Conservation (phyloP, 2,113 vertebrate genomes). For the Actenoides hombroni region DNA sequence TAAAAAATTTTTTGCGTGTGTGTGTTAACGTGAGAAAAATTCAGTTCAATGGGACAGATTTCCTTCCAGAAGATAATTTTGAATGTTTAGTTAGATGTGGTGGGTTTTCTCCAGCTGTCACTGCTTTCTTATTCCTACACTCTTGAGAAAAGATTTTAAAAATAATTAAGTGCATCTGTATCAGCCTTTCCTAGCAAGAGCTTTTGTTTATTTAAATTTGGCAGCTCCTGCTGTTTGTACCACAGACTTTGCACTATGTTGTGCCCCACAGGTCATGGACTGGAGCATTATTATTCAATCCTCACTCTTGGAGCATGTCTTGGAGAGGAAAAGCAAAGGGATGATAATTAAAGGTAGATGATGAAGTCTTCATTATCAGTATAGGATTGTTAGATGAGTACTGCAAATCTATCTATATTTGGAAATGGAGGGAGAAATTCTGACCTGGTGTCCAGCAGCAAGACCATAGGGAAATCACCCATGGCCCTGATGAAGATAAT, state of each 20-base stretch:
- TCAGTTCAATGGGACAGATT: slow-evolving; percentile 50
- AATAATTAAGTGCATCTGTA: slow-evolving; percentile 48
- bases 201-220: slow-evolving; percentile 47
- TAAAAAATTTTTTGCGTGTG: not conserved
- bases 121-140: slow-evolving; percentile 28
- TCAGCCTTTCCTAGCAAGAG: slow-evolving; percentile 12
- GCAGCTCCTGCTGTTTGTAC: not conserved
- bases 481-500: not conserved
- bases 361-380: not conserved
- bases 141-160: slow-evolving; percentile 55
- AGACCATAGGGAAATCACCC: not conserved
- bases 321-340: not conserved
- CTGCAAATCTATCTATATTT: not conserved
- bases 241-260: not conserved
- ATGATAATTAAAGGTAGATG: not conserved
- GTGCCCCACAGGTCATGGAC: not conserved
- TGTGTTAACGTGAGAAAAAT: not conserved
- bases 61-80: slow-evolving; percentile 50
- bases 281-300: not conserved
- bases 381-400: not conserved
- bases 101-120: slow-evolving; percentile 57
- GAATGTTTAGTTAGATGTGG: slow-evolving; percentile 11
- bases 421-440: not conserved
- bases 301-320: not conserved
- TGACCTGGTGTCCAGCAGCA: not conserved